Evolutionary conservation across 2,888 invertebrate genomes (phyloP), one percentile per base, ranked within the genome.

Genomic region (Bedellia somnulentella): DNA sequence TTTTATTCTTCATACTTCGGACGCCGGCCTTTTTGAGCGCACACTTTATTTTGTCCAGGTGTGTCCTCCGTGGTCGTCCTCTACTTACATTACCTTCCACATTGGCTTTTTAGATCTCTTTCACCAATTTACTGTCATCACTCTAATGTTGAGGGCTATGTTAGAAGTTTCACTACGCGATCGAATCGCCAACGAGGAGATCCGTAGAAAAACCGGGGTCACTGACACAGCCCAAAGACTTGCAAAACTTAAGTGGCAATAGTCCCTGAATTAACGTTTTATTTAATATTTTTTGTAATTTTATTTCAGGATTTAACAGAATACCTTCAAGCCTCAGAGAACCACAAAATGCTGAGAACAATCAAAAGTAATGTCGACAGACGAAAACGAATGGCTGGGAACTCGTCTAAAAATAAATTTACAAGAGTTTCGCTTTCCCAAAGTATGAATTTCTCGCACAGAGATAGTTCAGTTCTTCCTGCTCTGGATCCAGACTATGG

Each of bases 401-500:
- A 63, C 35, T 37, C 44, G 2, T 35, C 36, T 28, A 54, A 48
- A 32, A 53, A 46, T 37, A 66, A 57, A 35, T 49, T 47, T 25
- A 37, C 52, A 4, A 38, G 47, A 9, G 56, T 55, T 37, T 49
- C 45, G 30, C 34, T 49, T 2, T 51, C 55, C 1, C 52, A 53
- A 35, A 46, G 50, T 9, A 37, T 24, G 27, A 24, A 31, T n/a
- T 24, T 29, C n/a, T 24, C 27, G 15, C 27, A 40, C 28, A 58
- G 57, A 30, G 49, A 52, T 4, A 28, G 21, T 24, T 31, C 40
- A 11, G 28, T 47, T 5, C 31, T 63, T 29, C 76, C 77, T 1
- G 49, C 64, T 0, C 32, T 68, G 3, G 68, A 76, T 33, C 71
- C 70, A 0, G 66, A 73, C 38, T 77, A 68, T 31, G 76, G 76